Percentiles rank a stretch among this genome's conserved stretches.
These are phyloP conservation scores for Urocyon cinereoargenteus DNA, from an alignment of 2,797 vertebrate genomes.

Conservation along the genomic window DNA sequence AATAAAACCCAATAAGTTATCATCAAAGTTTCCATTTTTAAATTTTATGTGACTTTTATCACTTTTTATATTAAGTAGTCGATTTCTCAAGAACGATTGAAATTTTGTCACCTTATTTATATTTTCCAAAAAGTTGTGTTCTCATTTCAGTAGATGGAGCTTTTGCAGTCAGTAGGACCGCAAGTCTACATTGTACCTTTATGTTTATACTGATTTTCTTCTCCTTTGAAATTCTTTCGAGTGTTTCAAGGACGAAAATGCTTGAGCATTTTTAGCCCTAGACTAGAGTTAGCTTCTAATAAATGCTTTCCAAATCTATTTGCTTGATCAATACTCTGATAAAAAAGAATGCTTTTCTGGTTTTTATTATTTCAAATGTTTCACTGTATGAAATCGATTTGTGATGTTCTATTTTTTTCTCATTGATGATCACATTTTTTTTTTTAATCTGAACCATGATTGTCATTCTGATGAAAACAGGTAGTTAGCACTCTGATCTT, in stretches of 20 bases:
- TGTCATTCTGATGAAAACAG: background rate
- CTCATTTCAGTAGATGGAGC: background rate
- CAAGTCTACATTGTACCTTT: background rate
- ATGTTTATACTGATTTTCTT: background rate
- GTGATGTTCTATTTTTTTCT: background rate
- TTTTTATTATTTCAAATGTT: background rate
- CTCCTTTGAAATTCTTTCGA: conserved; percentile 23
- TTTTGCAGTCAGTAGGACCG: background rate
- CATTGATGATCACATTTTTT: background rate
- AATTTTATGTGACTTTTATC: background rate
- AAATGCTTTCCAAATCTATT: background rate
- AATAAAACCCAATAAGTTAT: background rate
- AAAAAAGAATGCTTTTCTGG: background rate
- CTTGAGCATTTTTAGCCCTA: background rate
- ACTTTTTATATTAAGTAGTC: background rate
- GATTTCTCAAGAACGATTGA: background rate
- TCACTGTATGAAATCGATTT: background rate
- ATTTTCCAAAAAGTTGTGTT: background rate
- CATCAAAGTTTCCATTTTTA: background rate
- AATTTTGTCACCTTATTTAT: background rate
- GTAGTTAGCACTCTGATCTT: background rate
- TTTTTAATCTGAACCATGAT: background rate
- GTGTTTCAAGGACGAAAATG: conserved; percentile 19
- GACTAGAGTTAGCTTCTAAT: background rate
- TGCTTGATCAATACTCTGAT: background rate